Conservation (phyloP, 2,888 invertebrate genomes). For the Molanna angustata region DNA sequence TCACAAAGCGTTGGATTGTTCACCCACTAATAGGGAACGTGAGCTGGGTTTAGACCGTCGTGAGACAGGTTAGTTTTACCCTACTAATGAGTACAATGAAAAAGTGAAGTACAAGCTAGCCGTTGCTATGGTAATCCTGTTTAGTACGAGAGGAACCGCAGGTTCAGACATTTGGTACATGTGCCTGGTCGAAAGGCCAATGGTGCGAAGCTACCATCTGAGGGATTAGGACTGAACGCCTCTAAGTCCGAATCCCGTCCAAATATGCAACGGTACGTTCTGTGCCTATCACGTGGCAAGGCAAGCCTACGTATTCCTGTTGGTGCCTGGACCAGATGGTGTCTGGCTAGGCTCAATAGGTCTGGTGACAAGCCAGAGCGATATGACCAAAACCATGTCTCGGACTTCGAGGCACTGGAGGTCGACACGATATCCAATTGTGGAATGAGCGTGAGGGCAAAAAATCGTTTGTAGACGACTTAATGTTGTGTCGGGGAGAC, state of each 20-base stretch:
- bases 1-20: conserved; percentile 71
- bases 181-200: conserved; percentile 60
- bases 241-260: conserved; percentile 54
- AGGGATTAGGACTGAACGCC: conserved; percentile 60
- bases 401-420: conserved; percentile 28
- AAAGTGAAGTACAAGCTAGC: too few relatives aligned
- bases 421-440: conserved; percentile 16
- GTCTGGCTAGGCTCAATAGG: conserved; percentile 44
- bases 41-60: too few relatives aligned
- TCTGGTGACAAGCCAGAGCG: conserved; percentile 41
- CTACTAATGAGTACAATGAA: conserved; percentile 58
- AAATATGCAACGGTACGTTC: conserved; percentile 49
- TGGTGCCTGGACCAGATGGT: conserved; percentile 39
- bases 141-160: too few relatives aligned
- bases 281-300: conserved; percentile 47
- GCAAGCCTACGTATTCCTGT: conserved; percentile 44
- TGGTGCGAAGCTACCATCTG: conserved; percentile 66
- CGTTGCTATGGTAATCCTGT: conserved; percentile 57
- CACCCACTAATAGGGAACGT: conserved; percentile 64
- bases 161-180: conserved; percentile 60
- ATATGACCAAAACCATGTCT: conserved; percentile 39
- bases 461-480: conserved; percentile 63
- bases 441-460: conserved; percentile 53
- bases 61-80: conserved; percentile 62
- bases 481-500: conserved; percentile 58